Percentiles rank a stretch among this genome's conserved stretches.
Conservation (phyloP, 2,113 vertebrate species). For the Mus spicilegus region DNA sequence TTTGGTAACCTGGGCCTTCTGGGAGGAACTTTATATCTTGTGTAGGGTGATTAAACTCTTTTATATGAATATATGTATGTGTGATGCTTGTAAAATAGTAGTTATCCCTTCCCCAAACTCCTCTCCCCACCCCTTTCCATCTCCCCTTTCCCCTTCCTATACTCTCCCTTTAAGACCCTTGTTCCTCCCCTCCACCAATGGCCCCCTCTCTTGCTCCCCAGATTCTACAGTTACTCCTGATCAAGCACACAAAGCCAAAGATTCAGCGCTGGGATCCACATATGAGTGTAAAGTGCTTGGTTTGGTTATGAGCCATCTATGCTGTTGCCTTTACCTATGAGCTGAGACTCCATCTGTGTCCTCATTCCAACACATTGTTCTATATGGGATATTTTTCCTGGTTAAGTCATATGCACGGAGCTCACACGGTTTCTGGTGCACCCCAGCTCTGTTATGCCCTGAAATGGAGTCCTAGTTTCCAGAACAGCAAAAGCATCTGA, state of each 20-base stretch:
- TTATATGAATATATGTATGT: neutral
- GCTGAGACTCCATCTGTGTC: neutral
- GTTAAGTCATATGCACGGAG: neutral
- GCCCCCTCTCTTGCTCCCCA: neutral
- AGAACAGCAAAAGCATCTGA: neutral
- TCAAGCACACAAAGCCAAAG: neutral
- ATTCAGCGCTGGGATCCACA: neutral
- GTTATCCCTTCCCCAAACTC: too few relatives aligned
- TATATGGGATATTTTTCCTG: neutral
- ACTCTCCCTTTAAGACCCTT: neutral
- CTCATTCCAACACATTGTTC: neutral
- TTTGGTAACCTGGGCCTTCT: neutral
- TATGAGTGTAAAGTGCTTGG: neutral
- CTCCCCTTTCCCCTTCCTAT: neutral
- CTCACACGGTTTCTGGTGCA: neutral
- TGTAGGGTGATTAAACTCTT: neutral
- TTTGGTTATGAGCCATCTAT: neutral
- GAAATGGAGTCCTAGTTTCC: neutral
- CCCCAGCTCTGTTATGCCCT: neutral
- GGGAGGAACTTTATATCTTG: neutral
- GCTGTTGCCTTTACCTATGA: neutral
- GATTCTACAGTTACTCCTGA: too few relatives aligned
- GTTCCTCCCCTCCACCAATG: neutral
- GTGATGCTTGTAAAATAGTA: too few relatives aligned
- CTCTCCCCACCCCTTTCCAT: too few relatives aligned